Base-by-base conservation (phyloP, 2,113 vertebrate species). In the Nothocercus julius region DNA sequence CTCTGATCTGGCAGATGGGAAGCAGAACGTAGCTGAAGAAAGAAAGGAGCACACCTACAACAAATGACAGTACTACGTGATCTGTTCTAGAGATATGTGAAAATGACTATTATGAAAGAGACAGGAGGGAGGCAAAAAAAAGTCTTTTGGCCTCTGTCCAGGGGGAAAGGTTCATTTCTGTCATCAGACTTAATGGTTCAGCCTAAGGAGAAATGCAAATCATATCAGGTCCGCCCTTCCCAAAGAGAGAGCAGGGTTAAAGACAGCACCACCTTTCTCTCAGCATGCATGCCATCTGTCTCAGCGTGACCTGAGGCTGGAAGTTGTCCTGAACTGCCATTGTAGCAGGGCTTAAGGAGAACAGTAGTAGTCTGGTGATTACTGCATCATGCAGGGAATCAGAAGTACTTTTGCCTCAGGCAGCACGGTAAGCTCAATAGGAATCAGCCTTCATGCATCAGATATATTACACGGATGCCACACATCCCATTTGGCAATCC, bases 401-500 rank as follows among this genome's bases (percentile, higher is more conserved):
- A 95, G 74, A 49, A 96, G 88, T 53, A 54, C 92, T 92, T 92
- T 42, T 89, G 92, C 96, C 92, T 81, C 81, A 45, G 94, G 93
- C 93, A 86, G 21, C 68, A 75, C 2, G 12, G 87, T 68, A 90
- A 93, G 58, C 77, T 94, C 83, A 54, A 81, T 5, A 84, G 67
- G 54, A 94, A 94, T 76, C 59, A 66, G 92, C 93, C 90, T 88
- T 90, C 85, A 81, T 11, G 74, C 90, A 92, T 92, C 92, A 95
- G 92, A 88, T 90, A 51, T 56, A 90, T 75, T 76, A 93, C 81
- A 68, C 22, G 77, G 90, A 93, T 97, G 74, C 95, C 92, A 92
- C 95, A 82, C 81, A 94, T 90, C 93, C 86, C 94, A 80, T 94
- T 93, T 95, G 94, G 93, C 94, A 93, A 69, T 81, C 93, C 63